These are phyloP conservation scores for Watsonalla cultraria DNA, from an alignment of 2,888 invertebrate species.

Conservation along the genomic window DNA sequence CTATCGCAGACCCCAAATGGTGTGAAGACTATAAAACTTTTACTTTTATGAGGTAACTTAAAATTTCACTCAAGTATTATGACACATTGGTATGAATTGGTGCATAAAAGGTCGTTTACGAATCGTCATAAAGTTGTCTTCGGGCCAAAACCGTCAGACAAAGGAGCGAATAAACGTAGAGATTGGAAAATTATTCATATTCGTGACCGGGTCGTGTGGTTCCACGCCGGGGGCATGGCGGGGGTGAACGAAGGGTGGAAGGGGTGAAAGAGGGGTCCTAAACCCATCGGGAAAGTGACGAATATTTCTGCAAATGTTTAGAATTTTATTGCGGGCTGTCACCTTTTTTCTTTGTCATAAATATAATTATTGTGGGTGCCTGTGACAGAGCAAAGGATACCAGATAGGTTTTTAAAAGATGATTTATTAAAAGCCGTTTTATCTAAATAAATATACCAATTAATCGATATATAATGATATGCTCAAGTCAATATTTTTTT, in stretches of 20 bases:
- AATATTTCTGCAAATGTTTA: conserved; percentile 34
- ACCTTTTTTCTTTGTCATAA: conserved; percentile 10
- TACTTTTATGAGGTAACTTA: conserved; percentile 4
- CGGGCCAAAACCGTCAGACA: conserved; percentile 45
- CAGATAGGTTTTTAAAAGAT: too few relatives aligned
- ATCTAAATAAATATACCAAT: too few relatives aligned
- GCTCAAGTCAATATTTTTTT: too few relatives aligned
- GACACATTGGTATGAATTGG: conserved; percentile 4
- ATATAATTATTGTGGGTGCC: neutral
- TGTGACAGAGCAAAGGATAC: too few relatives aligned
- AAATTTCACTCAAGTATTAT: conserved; percentile 3
- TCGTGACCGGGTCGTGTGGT: conserved; percentile 41
- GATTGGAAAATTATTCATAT: conserved; percentile 69
- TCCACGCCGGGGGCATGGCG: conserved; percentile 17
- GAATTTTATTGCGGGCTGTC: conserved; percentile 39
- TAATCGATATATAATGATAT: too few relatives aligned
- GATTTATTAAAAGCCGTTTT: too few relatives aligned
- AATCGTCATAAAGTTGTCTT: conserved; percentile 50
- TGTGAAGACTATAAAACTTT: conserved; percentile 1
- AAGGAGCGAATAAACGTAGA: conserved; percentile 54
- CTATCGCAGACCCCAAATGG: neutral
- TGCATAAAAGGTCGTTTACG: conserved; percentile 43
- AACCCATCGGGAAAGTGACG: conserved; percentile 19
- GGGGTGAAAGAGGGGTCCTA: conserved; percentile 7
- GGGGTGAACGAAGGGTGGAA: conserved; percentile 6